phyloP scores from a whole-genome alignment of 2,113 vertebrate genomes.

The Suncus etruscus region DNA sequence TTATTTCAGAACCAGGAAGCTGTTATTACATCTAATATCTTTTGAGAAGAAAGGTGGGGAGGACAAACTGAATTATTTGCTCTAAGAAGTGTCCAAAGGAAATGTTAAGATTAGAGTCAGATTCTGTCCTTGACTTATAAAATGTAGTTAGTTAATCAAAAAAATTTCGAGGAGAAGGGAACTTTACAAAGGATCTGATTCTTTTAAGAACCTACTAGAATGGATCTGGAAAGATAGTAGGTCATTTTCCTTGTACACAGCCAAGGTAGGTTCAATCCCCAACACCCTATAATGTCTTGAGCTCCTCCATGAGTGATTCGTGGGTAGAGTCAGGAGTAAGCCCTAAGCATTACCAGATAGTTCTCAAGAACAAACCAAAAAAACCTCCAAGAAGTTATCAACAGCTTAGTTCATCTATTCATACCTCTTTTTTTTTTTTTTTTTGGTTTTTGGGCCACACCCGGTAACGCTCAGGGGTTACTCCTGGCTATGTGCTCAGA shows the following conservation, averaged over 20 bases:
- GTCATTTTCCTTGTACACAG: too few relatives aligned
- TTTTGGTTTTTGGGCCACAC: too few relatives aligned
- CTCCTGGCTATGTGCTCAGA: too few relatives aligned
- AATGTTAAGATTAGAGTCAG: constrained; percentile 45
- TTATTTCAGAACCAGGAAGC: constrained; percentile 57
- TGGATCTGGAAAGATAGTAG: too few relatives aligned
- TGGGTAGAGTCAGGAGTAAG: too few relatives aligned
- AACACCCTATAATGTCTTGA: too few relatives aligned
- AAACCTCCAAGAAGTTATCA: background rate
- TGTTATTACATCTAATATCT: background rate
- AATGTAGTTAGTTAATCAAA: background rate
- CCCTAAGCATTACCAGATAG: too few relatives aligned
- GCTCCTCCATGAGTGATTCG: too few relatives aligned
- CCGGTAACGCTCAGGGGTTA: too few relatives aligned
- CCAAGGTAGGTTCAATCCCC: too few relatives aligned
- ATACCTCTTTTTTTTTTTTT: too few relatives aligned
- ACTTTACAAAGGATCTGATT: constrained; percentile 52
- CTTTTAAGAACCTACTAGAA: constrained; percentile 8
- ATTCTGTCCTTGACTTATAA: constrained; percentile 25
- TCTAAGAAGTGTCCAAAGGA: constrained; percentile 54
- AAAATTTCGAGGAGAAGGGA: constrained; percentile 40
- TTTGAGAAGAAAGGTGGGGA: constrained; percentile 39
- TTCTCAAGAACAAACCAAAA: too few relatives aligned
- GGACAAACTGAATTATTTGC: constrained; percentile 19
- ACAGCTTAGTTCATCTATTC: constrained; percentile 46